Evolutionary conservation across 2,113 vertebrate species (phyloP), one percentile per base, ranked within the genome.

Genomic region (Leptocoma aspasia): DNA sequence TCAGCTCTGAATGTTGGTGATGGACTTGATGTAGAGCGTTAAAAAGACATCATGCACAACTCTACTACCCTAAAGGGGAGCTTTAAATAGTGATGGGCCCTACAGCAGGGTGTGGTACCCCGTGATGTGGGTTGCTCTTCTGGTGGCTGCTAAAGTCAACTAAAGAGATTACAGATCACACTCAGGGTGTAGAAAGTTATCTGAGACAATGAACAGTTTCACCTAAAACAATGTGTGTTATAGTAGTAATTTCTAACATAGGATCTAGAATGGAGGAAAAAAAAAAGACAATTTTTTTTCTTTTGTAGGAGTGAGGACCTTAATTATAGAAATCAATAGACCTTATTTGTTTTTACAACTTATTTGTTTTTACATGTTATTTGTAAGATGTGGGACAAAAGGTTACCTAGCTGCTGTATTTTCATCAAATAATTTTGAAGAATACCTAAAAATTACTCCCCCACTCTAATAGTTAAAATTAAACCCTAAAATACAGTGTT

Each of bases 141-240:
- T 69, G 49, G 10, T 23, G 17, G 28, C 61, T 76, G 37, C 21
- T 54, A 1, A 69, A 77, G 41, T 13, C n/a, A 69, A 7, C 9
- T 12, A 22, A 45, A 70, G 52, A 42, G 11, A 33, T 8, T 16
- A 30, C 15, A 69, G 26, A 14, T 61, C 1, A 0, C 39, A 7
- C 39, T 54, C 35, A 60, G 26, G 65, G 6, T 2, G 2, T 6
- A 45, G 5, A 19, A 37, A 87, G 3, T n/a, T 1, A 70, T 57
- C 28, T 64, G 15, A 60, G n/a, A 73, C 82, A 65, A 77, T 2
- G 1, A 80, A 33, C 2, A 33, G 3, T 20, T 73, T 45, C 20
- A 60, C n/a, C 19, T 37, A 21, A 72, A 79, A 26, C 3, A 1
- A 20, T 1, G 0, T 19, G 15, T 37, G 31, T 30, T 1, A 0